phyloP scores from a whole-genome alignment of 1,140 invertebrate genomes.

The Diprion similis region DNA sequence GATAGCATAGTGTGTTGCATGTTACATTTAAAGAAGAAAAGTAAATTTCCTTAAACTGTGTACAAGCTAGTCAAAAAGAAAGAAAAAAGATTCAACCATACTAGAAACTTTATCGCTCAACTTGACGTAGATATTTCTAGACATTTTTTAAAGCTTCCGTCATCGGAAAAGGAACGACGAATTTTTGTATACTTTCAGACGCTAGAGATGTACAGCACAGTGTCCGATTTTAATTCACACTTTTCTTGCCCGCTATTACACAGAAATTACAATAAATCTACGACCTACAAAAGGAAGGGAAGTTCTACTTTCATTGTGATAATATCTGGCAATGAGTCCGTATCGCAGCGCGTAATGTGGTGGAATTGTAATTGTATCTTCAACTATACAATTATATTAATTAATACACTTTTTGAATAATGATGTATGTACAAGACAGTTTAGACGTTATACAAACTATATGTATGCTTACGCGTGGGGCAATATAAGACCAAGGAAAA shows the following conservation, averaged over 20 bases:
- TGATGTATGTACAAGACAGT: not conserved
- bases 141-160: no score
- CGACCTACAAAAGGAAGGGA: not conserved
- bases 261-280: no score
- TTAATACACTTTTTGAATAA: not conserved
- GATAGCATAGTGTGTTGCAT: not conserved
- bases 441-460: not conserved
- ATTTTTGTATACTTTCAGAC: no score
- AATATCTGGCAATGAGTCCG: not conserved
- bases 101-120: no score
- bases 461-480: not conserved
- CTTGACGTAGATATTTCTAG: no score
- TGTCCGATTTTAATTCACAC: no score
- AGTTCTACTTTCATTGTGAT: not conserved
- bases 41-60: not conserved
- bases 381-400: not conserved
- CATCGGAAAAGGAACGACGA: no score
- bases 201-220: no score
- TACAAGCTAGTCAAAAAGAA: no score
- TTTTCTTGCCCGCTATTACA: no score
- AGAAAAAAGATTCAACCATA: no score
- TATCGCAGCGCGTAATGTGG: not conserved
- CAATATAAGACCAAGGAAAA: not conserved
- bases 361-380: not conserved
- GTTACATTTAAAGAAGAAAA: not conserved